Base-by-base conservation (phyloP, 2,888 invertebrate genomes). In the Tiliacea aurago region DNA sequence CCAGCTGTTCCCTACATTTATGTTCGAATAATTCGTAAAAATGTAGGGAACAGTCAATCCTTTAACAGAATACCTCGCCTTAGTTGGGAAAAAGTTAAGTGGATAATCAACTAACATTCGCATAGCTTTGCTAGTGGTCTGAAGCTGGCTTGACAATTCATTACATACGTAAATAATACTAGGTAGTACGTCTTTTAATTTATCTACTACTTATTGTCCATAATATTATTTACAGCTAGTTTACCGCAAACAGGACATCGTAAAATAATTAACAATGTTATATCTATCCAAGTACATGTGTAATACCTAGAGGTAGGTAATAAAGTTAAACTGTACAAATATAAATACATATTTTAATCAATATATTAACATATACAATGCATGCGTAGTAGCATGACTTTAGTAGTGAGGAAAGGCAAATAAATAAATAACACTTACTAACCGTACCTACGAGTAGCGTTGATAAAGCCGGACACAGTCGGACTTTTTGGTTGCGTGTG, bases 151-250 rank as follows among this genome's bases (percentile, higher is more conserved):
- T 18, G 20, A 20, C 9, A 47, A 28, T 33, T n/a, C n/a, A 33
- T 63, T 47, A n/a, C 20, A 7, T 51, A 53, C 7, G 18, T 23
- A 23, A 51, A 69, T 51, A 0, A 28, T 20, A 41, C 49, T 28
- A 41, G n/a, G n/a, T 11, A 65, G 23, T 65, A 66, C 1, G 20
- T 41, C 33, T 43, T 23, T 20, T 45, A 45, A 20, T 75, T 45
- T 63, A 73, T 41, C 28, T 41, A 37, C 37, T 45, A 45, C 45
- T 28, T 63, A 53, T 49, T 55, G 41, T 23, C 20, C 18, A 49
- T 49, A 41, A 23, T 69, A 70, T 59, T 75, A 75, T 78, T 51
- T 59, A 78, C 51, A 70, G 70, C 28, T 15, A 45, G 61, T 69
- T 78, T 47, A 70, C 70, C 70, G 59, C 78, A 61, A 59, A 70